Conservation (phyloP, 37 sponge, comb jelly and placozoan genomes). For the Eunapius fragilis region DNA sequence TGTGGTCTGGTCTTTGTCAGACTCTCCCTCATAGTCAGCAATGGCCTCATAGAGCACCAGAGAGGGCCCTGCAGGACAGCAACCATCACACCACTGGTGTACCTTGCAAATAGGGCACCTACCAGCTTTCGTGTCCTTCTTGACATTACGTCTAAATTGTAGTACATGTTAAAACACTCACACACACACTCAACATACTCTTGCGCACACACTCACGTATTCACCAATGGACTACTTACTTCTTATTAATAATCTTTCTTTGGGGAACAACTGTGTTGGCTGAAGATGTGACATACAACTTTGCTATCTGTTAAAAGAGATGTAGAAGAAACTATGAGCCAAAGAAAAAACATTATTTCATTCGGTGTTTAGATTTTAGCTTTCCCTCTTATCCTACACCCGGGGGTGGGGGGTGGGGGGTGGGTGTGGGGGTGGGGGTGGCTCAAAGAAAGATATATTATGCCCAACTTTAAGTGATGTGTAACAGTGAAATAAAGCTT, state of each 20-base stretch:
- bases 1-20: constrained; percentile 13
- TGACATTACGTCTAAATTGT: neutral
- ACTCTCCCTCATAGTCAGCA: constrained; percentile 5
- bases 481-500: no score
- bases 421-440: no score
- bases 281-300: neutral
- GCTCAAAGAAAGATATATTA: no score
- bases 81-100: neutral
- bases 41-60: constrained; percentile 31
- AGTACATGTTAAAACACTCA: neutral
- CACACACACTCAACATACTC: neutral
- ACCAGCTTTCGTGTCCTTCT: neutral
- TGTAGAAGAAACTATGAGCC: no score
- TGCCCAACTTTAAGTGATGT: no score
- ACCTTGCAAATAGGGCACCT: neutral
- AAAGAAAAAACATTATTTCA: no score
- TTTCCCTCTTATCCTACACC: no score
- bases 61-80: neutral
- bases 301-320: neutral
- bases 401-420: no score
- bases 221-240: neutral
- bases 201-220: neutral
- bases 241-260: neutral
- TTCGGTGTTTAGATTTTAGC: no score
- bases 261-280: neutral